Conservation (phyloP, 2,797 vertebrate genomes). For the Crax fasciolata region DNA sequence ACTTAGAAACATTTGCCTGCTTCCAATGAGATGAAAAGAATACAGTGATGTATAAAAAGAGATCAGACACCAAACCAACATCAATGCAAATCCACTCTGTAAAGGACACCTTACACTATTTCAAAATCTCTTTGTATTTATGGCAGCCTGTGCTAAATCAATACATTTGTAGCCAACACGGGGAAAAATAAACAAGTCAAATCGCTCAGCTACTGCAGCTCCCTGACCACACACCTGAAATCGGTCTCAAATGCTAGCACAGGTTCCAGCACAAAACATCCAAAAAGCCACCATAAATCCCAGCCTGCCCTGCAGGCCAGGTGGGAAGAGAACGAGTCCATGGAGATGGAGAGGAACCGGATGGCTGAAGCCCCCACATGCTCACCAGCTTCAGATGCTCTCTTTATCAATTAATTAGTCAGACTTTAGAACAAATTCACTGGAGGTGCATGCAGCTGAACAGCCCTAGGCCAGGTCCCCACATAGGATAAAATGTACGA, state of each 20-base stretch:
- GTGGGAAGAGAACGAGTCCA: not conserved
- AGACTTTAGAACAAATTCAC: not conserved
- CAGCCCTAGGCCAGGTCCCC: not conserved
- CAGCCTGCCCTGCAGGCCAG: too few species aligned
- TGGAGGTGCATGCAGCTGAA: not conserved
- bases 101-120: not conserved
- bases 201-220: not conserved
- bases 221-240: not conserved
- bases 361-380: not conserved
- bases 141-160: not conserved
- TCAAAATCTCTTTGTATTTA: too few species aligned
- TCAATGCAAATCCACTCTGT: not conserved
- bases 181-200: not conserved
- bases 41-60: rapidly evolving
- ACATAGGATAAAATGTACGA: rapidly evolving
- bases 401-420: not conserved
- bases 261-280: not conserved
- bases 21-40: not conserved
- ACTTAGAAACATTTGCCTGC: not conserved
- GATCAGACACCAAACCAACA: not conserved
- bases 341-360: not conserved
- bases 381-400: not conserved
- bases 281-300: too few species aligned
- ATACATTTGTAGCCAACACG: rapidly evolving
- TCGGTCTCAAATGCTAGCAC: not conserved